These are phyloP conservation scores for Oscheius sp. DNA, from an alignment of 2,888 invertebrate genomes.

Conservation along the genomic window DNA sequence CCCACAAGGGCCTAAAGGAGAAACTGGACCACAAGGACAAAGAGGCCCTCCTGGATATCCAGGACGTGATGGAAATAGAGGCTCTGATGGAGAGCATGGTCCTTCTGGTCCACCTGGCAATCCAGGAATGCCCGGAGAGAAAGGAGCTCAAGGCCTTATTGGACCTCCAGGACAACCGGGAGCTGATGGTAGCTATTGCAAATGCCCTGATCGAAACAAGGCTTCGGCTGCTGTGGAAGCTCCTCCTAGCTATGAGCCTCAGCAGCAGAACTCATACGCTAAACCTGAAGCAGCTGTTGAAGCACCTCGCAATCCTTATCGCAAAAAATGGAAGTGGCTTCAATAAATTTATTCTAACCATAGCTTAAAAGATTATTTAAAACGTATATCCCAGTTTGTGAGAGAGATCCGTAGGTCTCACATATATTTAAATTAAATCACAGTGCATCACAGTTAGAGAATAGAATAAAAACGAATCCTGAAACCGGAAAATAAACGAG, in stretches of 20 bases:
- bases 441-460: background rate
- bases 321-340: constrained; percentile 60
- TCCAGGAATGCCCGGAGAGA: constrained; percentile 56
- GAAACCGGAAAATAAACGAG: constrained; percentile 5
- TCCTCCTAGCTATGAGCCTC: constrained; percentile 47
- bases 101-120: constrained; percentile 58
- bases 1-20: constrained; percentile 55
- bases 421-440: background rate
- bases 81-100: constrained; percentile 55
- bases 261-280: background rate
- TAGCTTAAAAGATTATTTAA: no score
- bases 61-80: constrained; percentile 56
- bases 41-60: constrained; percentile 61
- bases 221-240: constrained; percentile 35
- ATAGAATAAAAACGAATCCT: background rate
- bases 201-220: constrained; percentile 55
- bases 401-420: background rate
- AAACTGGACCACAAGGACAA: constrained; percentile 58
- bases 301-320: constrained; percentile 47
- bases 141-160: constrained; percentile 56
- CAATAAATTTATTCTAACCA: constrained; percentile 28
- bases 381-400: no score
- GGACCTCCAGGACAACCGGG: constrained; percentile 51
- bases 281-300: constrained; percentile 48
- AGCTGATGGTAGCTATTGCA: constrained; percentile 55